Percentiles rank a stretch among this genome's conserved stretches.
Evolutionary conservation across 2,888 invertebrate genomes (phyloP).

Genomic region (Eupithecia dodoneata): DNA sequence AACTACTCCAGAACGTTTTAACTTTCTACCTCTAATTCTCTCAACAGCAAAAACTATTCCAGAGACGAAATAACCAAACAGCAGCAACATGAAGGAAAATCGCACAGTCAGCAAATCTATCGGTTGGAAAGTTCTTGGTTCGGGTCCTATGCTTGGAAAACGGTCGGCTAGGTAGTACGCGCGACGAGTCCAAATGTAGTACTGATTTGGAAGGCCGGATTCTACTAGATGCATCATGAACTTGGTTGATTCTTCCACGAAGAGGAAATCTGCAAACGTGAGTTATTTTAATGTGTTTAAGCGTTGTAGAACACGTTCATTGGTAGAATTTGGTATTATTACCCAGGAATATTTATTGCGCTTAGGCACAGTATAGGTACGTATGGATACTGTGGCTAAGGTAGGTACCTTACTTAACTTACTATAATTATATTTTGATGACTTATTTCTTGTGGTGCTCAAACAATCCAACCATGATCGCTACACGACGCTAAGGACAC

Average conservation of each 20-base stretch:
- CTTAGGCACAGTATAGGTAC: too few relatives aligned
- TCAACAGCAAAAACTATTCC: slow-evolving; percentile 51
- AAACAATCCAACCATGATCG: too few relatives aligned
- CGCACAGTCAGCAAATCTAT: slow-evolving; percentile 49
- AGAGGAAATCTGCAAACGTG: slow-evolving; percentile 56
- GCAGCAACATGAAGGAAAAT: slow-evolving; percentile 51
- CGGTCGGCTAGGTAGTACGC: slow-evolving; percentile 45
- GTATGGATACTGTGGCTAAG: too few relatives aligned
- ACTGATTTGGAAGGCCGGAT: slow-evolving; percentile 58
- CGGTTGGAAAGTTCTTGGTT: slow-evolving; percentile 48
- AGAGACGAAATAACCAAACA: slow-evolving; percentile 52
- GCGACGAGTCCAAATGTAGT: slow-evolving; percentile 59
- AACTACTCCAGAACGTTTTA: slow-evolving; percentile 40
- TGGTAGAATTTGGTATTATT: too few relatives aligned
- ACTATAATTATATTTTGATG: too few relatives aligned
- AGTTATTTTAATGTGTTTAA: slow-evolving; percentile 1
- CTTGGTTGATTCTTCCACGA: slow-evolving; percentile 48
- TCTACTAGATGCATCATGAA: slow-evolving; percentile 56
- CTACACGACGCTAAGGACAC: too few relatives aligned
- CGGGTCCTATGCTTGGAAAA: slow-evolving; percentile 23
- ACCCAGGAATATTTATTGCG: too few relatives aligned
- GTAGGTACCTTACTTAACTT: too few relatives aligned
- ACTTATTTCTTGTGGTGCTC: too few relatives aligned
- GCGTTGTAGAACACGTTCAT: neutral
- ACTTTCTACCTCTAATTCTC: slow-evolving; percentile 10